Conservation (phyloP, 1,140 invertebrate species). For the Microplitis demolitor region DNA sequence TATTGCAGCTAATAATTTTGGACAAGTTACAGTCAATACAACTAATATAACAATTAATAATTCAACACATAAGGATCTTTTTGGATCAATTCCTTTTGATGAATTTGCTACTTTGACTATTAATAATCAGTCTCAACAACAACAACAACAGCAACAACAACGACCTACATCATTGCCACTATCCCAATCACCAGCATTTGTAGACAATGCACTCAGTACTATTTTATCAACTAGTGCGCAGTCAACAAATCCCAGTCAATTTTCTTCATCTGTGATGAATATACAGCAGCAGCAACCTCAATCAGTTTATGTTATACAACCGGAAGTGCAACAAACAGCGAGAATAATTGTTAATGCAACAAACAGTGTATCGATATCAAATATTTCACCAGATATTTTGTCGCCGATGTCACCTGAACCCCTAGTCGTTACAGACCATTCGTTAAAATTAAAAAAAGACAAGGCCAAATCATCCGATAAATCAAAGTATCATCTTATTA, state of each 20-base stretch:
- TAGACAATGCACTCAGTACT: slow-evolving; percentile 37
- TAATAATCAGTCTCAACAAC: slow-evolving; percentile 42
- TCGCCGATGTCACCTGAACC: slow-evolving; percentile 53
- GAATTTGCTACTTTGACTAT: slow-evolving; percentile 52
- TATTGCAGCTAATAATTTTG: slow-evolving; percentile 25
- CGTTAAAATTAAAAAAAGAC: slow-evolving; percentile 56
- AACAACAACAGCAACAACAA: slow-evolving; percentile 35
- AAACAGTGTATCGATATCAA: slow-evolving; percentile 42
- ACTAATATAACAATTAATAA: background rate
- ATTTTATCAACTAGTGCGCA: slow-evolving; percentile 39
- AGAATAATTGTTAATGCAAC: slow-evolving; percentile 41
- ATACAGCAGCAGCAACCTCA: background rate
- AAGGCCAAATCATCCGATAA: slow-evolving; percentile 55
- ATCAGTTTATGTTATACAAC: slow-evolving; percentile 31
- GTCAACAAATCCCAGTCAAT: slow-evolving; percentile 24
- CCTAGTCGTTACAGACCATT: slow-evolving; percentile 38
- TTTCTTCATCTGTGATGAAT: slow-evolving; percentile 7
- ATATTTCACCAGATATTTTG: slow-evolving; percentile 34
- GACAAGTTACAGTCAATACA: slow-evolving; percentile 28
- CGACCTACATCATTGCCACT: slow-evolving; percentile 51
- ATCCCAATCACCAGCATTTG: slow-evolving; percentile 44
- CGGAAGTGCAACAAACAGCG: slow-evolving; percentile 32
- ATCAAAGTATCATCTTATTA: slow-evolving; percentile 64
- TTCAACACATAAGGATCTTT: slow-evolving; percentile 61
- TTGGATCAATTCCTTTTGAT: slow-evolving; percentile 68